A percentile compares a stretch with the other conserved stretches of the same genome.
Conservation (phyloP, 1,140 invertebrate species). For the Polyergus mexicanus region DNA sequence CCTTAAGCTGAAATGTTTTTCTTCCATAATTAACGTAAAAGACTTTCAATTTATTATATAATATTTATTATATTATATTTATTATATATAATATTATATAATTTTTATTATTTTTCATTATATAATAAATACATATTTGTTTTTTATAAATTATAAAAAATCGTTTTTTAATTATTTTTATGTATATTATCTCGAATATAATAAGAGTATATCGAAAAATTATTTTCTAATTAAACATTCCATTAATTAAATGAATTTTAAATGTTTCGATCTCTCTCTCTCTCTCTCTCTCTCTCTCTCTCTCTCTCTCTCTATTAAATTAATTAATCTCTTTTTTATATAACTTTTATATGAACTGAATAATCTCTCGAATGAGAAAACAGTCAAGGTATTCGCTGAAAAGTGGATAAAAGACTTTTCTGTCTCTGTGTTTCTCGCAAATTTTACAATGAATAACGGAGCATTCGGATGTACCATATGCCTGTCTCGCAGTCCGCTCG, state of each 20-base stretch:
- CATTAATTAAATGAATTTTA: slow-evolving; percentile 12
- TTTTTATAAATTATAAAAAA: too few species aligned
- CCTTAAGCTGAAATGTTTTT: neutral
- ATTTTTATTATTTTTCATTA: neutral
- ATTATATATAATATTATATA: too few species aligned
- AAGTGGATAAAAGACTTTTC: neutral
- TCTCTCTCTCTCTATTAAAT: too few species aligned
- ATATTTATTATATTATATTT: neutral
- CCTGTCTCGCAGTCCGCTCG: slow-evolving; percentile 1
- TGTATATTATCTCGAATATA: neutral
- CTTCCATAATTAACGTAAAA: neutral
- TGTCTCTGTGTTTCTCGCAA: slow-evolving; percentile 3
- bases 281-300: too few species aligned
- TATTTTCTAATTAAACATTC: neutral
- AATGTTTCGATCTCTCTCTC: neutral
- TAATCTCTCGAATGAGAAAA: neutral
- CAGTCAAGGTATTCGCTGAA: slow-evolving; percentile 5
- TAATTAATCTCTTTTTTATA: neutral
- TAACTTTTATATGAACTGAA: neutral
- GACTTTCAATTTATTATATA: too few species aligned
- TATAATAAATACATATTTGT: neutral
- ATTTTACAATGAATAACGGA: neutral
- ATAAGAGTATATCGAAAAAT: neutral
- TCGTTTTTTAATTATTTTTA: neutral
- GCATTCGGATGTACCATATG: neutral